Percentiles rank a stretch among this genome's conserved stretches.
These are phyloP conservation scores for Chironomus tepperi DNA, from an alignment of 1,140 invertebrate genomes.

Conservation along the genomic window DNA sequence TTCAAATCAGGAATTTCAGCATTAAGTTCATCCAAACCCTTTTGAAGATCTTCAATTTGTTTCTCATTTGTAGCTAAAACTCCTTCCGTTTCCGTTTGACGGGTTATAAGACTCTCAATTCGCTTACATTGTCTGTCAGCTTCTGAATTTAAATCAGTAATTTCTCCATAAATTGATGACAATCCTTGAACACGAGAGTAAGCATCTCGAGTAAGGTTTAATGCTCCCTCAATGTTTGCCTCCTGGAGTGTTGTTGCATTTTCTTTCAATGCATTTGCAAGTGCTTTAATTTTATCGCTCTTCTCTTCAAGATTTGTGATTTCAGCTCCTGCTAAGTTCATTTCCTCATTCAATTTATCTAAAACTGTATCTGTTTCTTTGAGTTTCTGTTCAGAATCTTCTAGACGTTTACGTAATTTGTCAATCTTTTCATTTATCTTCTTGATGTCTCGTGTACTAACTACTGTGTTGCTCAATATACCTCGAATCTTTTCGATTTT, in stretches of 20 bases:
- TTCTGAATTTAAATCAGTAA: conserved; percentile 58
- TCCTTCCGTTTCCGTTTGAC: conserved; percentile 59
- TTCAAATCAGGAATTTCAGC: conserved; percentile 75
- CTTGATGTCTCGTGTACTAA: conserved; percentile 65
- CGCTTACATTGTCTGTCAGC: conserved; percentile 74
- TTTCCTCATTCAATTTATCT: conserved; percentile 64
- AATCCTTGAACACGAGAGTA: conserved; percentile 50
- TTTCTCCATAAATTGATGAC: conserved; percentile 51
- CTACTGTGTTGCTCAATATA: conserved; percentile 60
- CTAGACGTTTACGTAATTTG: conserved; percentile 37
- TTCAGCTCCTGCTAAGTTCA: conserved; percentile 67
- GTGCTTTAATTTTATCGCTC: conserved; percentile 60
- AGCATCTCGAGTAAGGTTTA: conserved; percentile 76
- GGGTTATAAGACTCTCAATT: conserved; percentile 68
- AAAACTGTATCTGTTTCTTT: conserved; percentile 51
- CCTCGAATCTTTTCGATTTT: conserved; percentile 67
- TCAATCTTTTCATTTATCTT: conserved; percentile 43
- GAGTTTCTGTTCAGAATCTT: conserved; percentile 41
- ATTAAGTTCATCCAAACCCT: conserved; percentile 57
- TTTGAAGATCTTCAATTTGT: conserved; percentile 53
- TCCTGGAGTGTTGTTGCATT: conserved; percentile 89
- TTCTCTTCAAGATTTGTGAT: conserved; percentile 64
- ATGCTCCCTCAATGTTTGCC: conserved; percentile 87
- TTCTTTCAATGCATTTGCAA: conserved; percentile 65
- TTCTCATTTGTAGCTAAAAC: conserved; percentile 60